A percentile compares a stretch with the other conserved stretches of the same genome.
Evolutionary conservation across 2,888 invertebrate species (phyloP).

Genomic region (Patella ulyssiponensis): DNA sequence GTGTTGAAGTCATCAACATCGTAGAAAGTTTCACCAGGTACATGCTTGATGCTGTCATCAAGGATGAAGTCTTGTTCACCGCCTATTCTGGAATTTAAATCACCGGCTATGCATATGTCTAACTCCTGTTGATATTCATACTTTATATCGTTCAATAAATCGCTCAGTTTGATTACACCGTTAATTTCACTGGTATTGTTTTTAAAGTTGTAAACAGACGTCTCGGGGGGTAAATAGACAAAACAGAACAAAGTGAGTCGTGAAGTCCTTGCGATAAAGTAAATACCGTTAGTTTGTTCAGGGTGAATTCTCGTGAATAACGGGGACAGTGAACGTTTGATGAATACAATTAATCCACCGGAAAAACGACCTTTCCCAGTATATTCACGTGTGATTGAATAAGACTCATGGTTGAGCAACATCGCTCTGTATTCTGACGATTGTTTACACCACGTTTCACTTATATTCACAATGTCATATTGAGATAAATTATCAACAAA

Average conservation of each 20-base stretch:
- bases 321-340: neutral
- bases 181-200: neutral
- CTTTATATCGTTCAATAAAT: neutral
- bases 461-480: slow-evolving; percentile 1
- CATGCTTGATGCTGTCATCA: neutral
- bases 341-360: neutral
- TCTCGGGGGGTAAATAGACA: neutral
- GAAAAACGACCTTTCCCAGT: neutral
- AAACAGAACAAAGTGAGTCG: neutral
- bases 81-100: neutral
- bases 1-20: neutral
- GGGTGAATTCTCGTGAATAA: neutral
- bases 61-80: neutral
- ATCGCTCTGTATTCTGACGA: neutral
- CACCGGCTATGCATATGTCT: slow-evolving; percentile 1
- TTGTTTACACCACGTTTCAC: neutral
- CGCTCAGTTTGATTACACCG: neutral
- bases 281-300: neutral
- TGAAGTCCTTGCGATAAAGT: neutral
- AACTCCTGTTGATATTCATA: neutral
- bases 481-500: neutral
- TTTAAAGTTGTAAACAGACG: neutral
- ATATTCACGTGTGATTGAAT: neutral
- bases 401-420: neutral
- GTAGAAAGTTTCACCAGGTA: neutral